Conservation (phyloP, 2,113 vertebrate genomes). For the Clarias gariepinus region DNA sequence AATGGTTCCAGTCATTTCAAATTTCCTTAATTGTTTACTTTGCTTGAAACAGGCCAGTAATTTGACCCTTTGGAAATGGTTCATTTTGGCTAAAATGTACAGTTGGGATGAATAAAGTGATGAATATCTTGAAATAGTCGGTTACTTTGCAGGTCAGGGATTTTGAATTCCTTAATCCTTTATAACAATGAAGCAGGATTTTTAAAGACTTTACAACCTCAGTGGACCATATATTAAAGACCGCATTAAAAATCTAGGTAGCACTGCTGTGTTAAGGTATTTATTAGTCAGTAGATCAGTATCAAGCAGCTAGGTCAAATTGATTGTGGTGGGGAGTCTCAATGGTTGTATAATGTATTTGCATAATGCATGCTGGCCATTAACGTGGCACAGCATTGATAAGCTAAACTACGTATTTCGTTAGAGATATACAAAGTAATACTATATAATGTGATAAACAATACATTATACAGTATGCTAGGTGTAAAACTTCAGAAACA, state of each 20-base stretch:
- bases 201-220: background rate
- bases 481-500: background rate
- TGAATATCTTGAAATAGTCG: no score
- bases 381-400: background rate
- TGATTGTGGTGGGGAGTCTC: background rate
- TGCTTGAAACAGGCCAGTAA: no score
- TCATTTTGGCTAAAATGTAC: no score
- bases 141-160: background rate
- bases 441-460: background rate
- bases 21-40: no score
- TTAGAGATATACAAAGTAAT: background rate
- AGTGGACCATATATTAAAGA: background rate
- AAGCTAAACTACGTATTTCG: background rate
- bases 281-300: background rate
- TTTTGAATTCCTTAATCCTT: background rate
- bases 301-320: background rate
- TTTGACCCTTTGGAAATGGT: no score
- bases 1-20: no score
- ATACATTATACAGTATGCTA: background rate
- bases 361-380: background rate
- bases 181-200: background rate
- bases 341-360: background rate
- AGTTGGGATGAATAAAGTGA: no score
- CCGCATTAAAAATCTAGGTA: background rate
- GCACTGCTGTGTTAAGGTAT: background rate